Evolutionary conservation across 2,797 vertebrate genomes (phyloP), one percentile per base, ranked within the genome.

Genomic region (Phoxinus dragarum): DNA sequence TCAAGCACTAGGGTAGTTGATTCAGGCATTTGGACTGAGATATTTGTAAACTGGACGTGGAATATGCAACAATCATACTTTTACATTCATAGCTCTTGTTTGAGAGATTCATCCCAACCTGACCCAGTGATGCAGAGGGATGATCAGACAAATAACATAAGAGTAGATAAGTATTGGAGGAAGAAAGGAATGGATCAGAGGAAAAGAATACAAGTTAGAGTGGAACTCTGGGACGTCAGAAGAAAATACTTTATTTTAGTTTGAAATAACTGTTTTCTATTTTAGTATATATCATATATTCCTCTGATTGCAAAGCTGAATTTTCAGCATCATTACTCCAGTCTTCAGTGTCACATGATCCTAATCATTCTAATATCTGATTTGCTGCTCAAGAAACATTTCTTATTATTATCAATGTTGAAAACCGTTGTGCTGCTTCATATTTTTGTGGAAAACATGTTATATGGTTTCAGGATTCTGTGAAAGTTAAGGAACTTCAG

Each of bases 41-140:
- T 61, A 67, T 81, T 81, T 86, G 71, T 79, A 88, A 89, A 91
- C 86, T 88, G 84, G 83, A 81, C 56, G 47, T 49, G 34, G 72
- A 79, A 79, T 74, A 68, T 61, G 73, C 72, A 74, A 36, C 69
- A 82, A 78, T 89, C 86, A 69, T 77, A 36, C 79, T 88, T 87
- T 84, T 78, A 82, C 81, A 83, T 81, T 88, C 64, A 86, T 84
- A 83, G 77, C 80, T 82, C 31, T 16, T 66, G 61, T 34, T 1
- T 16, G 14, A 31, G 27, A 66, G 27, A 66, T 64, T 64, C 83
- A 86, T 77, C 79, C 49, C 40, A 21, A 16, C 42, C n/a, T 21
- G 27, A 77, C 40, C 52, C 8, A 67, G 36, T 14, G 64, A 61
- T 78, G 47, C 47, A 31, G 73, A 82, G 68, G 36, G 42, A 34